Evolutionary conservation across 2,797 vertebrate species (phyloP).

Genomic region (Schizopygopsis pylzovi): DNA sequence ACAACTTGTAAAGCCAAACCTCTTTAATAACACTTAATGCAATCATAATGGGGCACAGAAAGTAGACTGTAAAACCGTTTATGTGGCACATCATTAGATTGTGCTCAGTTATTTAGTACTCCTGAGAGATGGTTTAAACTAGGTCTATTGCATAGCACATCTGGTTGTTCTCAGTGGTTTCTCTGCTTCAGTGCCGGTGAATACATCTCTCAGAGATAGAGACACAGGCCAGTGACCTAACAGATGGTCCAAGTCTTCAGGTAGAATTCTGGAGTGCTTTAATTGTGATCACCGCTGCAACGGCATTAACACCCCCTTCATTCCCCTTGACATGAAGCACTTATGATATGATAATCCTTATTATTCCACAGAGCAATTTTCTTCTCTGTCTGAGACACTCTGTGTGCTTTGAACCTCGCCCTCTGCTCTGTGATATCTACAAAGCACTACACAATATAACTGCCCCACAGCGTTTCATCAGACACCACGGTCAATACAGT

Average conservation of each 20-base stretch:
- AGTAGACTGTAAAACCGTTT: slow-evolving; percentile 25
- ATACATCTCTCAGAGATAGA: slow-evolving; percentile 28
- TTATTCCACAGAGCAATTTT: slow-evolving; percentile 47
- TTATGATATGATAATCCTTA: slow-evolving; percentile 42
- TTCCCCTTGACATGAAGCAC: slow-evolving; percentile 43
- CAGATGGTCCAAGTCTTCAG: slow-evolving; percentile 38
- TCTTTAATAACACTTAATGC: background rate
- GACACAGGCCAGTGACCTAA: slow-evolving; percentile 24
- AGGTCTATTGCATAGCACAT: slow-evolving; percentile 16
- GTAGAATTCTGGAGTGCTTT: slow-evolving; percentile 32
- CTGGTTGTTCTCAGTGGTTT: slow-evolving; percentile 25
- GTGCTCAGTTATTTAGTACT: slow-evolving; percentile 24
- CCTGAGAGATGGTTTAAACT: slow-evolving; percentile 36
- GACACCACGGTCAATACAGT: background rate
- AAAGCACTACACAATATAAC: slow-evolving; percentile 20
- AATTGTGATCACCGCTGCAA: slow-evolving; percentile 40
- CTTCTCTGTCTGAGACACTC: slow-evolving; percentile 20
- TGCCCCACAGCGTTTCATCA: slow-evolving; percentile 12
- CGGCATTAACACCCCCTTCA: slow-evolving; percentile 37
- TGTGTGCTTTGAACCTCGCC: slow-evolving; percentile 16
- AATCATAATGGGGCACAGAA: background rate
- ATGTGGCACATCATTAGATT: slow-evolving; percentile 27
- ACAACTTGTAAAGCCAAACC: background rate
- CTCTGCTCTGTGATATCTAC: slow-evolving; percentile 42
- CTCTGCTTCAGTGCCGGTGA: slow-evolving; percentile 36